phyloP scores from a whole-genome alignment of 2,113 vertebrate species.

The Eurypyga helias region DNA sequence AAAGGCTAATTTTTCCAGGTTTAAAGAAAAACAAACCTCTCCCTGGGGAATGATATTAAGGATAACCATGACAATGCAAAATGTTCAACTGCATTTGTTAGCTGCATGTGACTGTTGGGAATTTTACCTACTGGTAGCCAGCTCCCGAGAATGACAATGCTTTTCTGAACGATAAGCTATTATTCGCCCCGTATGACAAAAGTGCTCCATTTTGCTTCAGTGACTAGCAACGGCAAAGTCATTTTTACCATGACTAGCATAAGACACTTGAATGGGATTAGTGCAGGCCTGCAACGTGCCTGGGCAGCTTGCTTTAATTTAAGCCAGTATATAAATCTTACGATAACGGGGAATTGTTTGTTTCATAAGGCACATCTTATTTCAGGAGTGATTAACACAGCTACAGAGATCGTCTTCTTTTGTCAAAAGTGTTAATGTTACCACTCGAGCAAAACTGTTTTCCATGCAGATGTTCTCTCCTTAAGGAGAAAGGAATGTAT shows the following conservation, averaged over 20 bases:
- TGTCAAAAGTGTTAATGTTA: background rate
- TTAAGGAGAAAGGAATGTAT: background rate
- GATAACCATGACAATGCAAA: constrained; percentile 4
- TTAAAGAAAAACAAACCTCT: background rate
- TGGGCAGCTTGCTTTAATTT: background rate
- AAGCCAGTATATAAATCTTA: background rate
- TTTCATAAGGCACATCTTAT: background rate
- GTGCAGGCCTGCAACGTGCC: background rate
- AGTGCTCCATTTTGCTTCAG: background rate
- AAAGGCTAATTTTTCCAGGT: constrained; percentile 47
- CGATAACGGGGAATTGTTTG: background rate
- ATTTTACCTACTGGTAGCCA: constrained; percentile 1
- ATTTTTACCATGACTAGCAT: constrained; percentile 45
- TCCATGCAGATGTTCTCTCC: background rate
- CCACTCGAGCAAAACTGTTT: background rate
- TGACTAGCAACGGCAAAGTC: background rate
- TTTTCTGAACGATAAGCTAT: background rate
- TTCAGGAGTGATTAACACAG: background rate
- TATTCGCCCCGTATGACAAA: background rate
- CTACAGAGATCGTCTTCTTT: background rate
- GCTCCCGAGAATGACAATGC: background rate
- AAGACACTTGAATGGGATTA: background rate
- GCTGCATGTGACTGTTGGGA: background rate
- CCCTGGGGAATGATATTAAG: constrained; percentile 23
- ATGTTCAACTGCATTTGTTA: constrained; percentile 40